A percentile compares a stretch with the other conserved stretches of the same genome.
phyloP scores from a whole-genome alignment of 92 coral and sea anemone species.

The Palythoa heliodiscus region DNA sequence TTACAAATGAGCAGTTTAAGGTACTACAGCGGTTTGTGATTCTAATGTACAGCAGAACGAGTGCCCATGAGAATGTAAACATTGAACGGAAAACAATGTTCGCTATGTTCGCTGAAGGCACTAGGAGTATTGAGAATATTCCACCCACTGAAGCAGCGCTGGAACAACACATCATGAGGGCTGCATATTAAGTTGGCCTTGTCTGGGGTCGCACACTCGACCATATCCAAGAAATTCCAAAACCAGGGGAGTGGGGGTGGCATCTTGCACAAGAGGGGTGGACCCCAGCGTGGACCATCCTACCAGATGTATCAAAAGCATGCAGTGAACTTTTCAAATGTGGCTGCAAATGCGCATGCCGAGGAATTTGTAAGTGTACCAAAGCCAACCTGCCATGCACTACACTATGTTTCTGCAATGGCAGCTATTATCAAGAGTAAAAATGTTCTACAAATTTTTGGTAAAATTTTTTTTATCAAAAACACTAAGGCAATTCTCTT shows the following conservation, averaged over 20 bases:
- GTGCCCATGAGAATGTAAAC: too few relatives aligned
- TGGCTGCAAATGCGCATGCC: too few relatives aligned
- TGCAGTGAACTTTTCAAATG: conserved; percentile 69
- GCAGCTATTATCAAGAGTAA: conserved; percentile 10
- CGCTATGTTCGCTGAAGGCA: too few relatives aligned
- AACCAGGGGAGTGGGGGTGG: conserved; percentile 62
- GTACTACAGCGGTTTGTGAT: too few relatives aligned
- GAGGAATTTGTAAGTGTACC: conserved; percentile 61
- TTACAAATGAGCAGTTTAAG: too few relatives aligned
- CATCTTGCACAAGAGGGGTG: too few relatives aligned
- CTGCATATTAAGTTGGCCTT: conserved; percentile 62
- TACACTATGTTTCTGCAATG: conserved; percentile 55
- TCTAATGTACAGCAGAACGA: too few relatives aligned
- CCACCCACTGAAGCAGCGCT: conserved; percentile 29
- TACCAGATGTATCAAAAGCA: conserved; percentile 68
- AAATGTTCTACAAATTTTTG: background rate
- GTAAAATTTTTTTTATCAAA: too few relatives aligned
- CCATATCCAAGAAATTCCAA: conserved; percentile 56
- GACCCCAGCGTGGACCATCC: conserved; percentile 62
- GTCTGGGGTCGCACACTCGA: conserved; percentile 61
- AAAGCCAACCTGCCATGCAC: conserved; percentile 62
- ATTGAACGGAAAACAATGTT: too few relatives aligned
- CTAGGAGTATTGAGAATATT: too few relatives aligned
- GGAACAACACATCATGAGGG: too few relatives aligned
- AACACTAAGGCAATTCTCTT: too few relatives aligned